Conservation (phyloP, 2,113 vertebrate genomes). For the Poeciliopsis occidentalis region DNA sequence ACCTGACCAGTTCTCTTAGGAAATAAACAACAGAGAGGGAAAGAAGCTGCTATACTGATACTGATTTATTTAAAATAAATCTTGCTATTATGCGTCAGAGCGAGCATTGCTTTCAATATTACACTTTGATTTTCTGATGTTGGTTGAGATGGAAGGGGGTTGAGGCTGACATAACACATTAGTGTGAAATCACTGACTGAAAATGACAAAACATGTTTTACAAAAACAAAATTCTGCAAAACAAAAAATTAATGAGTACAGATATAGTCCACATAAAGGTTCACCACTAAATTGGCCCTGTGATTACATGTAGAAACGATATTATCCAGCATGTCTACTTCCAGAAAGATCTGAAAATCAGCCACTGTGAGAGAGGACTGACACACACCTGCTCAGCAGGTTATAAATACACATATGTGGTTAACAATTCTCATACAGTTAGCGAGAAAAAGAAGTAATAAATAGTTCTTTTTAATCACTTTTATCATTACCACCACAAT, state of each 20-base stretch:
- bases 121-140: neutral
- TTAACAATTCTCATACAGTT: too few species aligned
- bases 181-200: neutral
- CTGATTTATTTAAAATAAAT: conserved; percentile 10
- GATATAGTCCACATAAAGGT: neutral
- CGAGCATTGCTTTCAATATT: neutral
- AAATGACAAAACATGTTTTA: neutral
- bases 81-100: neutral
- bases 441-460: too few species aligned
- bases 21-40: conserved; percentile 1
- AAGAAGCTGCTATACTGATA: neutral
- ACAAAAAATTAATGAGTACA: neutral
- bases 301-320: too few species aligned
- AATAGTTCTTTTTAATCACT: too few species aligned
- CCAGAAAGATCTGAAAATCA: too few species aligned
- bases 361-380: too few species aligned
- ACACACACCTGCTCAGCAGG: too few species aligned
- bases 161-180: neutral
- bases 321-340: too few species aligned
- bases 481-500: too few species aligned
- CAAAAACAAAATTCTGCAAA: neutral
- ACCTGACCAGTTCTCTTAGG: conserved; percentile 2
- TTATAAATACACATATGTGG: too few species aligned
- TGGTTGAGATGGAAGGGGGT: neutral
- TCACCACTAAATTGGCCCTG: too few species aligned